Evolutionary conservation across 2,888 invertebrate genomes (phyloP).

Genomic region (Tortricodes alternella): DNA sequence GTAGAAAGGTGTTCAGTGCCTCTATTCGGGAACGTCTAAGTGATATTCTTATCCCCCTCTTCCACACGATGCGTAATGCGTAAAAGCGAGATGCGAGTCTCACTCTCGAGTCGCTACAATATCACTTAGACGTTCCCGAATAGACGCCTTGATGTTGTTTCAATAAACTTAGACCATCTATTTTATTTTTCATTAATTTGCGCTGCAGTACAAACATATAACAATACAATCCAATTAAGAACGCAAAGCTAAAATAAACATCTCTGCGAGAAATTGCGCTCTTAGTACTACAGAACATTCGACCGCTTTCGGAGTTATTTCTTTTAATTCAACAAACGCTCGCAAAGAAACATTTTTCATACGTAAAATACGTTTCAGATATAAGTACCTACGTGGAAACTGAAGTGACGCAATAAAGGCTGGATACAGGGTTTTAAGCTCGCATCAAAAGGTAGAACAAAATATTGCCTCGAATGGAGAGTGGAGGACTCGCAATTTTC

Average conservation of each 20-base stretch:
- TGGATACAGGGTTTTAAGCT: constrained; percentile 26
- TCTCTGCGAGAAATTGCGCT: constrained; percentile 20
- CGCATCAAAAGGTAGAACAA: constrained; percentile 30
- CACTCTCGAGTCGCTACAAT: too few relatives aligned
- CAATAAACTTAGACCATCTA: too few relatives aligned
- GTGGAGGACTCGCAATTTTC: constrained; percentile 27
- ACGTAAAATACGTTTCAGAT: constrained; percentile 26
- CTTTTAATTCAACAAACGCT: constrained; percentile 25
- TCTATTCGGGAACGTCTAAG: too few relatives aligned
- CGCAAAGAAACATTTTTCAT: constrained; percentile 26
- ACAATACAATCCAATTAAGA: constrained; percentile 27
- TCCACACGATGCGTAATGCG: too few relatives aligned
- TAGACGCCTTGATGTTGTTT: not conserved
- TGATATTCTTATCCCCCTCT: too few relatives aligned
- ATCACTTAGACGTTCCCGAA: too few relatives aligned
- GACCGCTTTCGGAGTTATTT: constrained; percentile 22
- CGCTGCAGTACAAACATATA: constrained; percentile 8
- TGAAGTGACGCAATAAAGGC: constrained; percentile 30
- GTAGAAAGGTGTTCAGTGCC: too few relatives aligned
- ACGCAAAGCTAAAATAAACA: constrained; percentile 28
- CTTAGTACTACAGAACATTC: not conserved
- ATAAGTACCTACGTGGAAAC: constrained; percentile 25
- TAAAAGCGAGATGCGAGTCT: too few relatives aligned
- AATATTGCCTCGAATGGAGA: constrained; percentile 26
- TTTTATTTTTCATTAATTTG: constrained; percentile 25